Evolutionary conservation across 2,113 vertebrate species (phyloP).

Genomic region (Haliaeetus leucogaster): DNA sequence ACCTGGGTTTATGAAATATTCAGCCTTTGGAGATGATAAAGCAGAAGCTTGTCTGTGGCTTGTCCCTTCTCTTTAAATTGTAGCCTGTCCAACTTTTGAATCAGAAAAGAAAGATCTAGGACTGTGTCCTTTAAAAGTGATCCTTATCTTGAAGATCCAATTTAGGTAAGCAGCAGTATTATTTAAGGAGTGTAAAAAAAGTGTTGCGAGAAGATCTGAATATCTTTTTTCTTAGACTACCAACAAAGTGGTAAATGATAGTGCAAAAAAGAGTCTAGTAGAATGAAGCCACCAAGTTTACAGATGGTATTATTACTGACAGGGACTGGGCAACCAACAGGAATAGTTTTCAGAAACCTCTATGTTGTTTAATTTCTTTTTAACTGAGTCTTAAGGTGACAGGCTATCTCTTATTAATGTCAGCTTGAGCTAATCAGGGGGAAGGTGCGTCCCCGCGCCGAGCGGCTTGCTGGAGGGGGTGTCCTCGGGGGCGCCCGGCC

Average conservation of each 20-base stretch:
- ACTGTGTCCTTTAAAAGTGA: fast-evolving
- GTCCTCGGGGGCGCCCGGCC: too few relatives aligned
- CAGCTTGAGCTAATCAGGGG: background rate
- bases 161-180: background rate
- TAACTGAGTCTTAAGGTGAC: background rate
- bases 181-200: background rate
- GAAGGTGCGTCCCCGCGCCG: background rate
- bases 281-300: background rate
- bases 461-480: background rate
- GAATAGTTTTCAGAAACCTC: background rate
- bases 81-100: background rate
- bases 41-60: fast-evolving
- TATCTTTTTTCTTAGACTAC: background rate
- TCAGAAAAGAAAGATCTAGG: background rate
- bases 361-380: background rate
- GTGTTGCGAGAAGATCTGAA: fast-evolving
- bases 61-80: background rate
- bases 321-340: background rate
- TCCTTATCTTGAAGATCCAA: background rate
- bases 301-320: background rate
- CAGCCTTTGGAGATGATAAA: background rate
- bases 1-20: background rate
- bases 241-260: background rate
- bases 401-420: background rate
- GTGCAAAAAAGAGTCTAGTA: background rate